Evolutionary conservation across 2,888 invertebrate genomes (phyloP).

Genomic region (Rutpela maculata): DNA sequence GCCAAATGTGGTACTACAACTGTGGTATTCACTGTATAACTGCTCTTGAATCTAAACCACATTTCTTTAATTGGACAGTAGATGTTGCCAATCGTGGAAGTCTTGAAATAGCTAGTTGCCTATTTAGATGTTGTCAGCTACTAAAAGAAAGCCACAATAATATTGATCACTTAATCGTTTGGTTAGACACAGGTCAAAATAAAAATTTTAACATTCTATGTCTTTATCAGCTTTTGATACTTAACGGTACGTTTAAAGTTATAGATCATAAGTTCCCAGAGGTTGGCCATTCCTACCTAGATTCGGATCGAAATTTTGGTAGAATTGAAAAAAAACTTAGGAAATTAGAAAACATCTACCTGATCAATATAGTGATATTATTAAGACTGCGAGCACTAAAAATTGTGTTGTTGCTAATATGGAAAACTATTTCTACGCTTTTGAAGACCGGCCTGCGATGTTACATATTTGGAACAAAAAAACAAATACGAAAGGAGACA

Average conservation of each 20-base stretch:
- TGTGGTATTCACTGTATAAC: conserved; percentile 50
- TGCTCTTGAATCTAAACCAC: conserved; percentile 35
- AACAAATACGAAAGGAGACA: no score
- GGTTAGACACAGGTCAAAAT: no score
- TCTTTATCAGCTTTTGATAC: conserved; percentile 58
- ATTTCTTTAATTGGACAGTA: no score
- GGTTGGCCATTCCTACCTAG: conserved; percentile 59
- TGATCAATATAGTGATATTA: conserved; percentile 62
- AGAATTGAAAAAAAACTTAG: conserved; percentile 62
- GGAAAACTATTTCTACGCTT: conserved; percentile 25
- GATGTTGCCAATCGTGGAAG: no score
- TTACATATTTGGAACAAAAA: conserved; percentile 6
- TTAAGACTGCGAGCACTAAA: conserved; percentile 50
- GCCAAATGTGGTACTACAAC: conserved; percentile 59
- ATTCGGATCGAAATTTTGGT: conserved; percentile 62
- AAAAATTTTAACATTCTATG: conserved; percentile 60
- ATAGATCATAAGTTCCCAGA: conserved; percentile 64
- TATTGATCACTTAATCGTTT: conserved; percentile 50
- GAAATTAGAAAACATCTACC: conserved; percentile 58
- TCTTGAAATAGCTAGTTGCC: no score
- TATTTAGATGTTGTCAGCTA: no score
- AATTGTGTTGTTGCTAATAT: conserved; percentile 57
- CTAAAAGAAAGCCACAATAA: no score
- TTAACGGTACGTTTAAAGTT: no score
- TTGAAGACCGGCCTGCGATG: neutral